Evolutionary conservation across 1,140 invertebrate genomes (phyloP).

Genomic region (Trichonephila clavata): DNA sequence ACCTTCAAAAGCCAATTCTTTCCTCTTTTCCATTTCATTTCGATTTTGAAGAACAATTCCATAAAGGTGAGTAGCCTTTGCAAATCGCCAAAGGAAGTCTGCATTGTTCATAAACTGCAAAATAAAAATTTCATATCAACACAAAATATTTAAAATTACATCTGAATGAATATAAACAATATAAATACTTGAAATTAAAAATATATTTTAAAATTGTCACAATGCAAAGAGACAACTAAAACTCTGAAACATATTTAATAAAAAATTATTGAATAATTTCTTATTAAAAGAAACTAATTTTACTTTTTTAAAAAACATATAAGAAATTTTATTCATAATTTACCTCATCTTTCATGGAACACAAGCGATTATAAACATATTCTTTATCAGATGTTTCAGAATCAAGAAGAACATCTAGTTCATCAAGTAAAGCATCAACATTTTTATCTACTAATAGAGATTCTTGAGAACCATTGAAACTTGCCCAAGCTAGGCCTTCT

Average conservation of each 20-base stretch:
- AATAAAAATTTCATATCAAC: not conserved
- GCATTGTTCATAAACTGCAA: constrained; percentile 77
- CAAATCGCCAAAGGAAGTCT: constrained; percentile 86
- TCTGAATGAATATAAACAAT: too few species aligned
- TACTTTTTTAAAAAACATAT: not conserved
- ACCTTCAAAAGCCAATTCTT: constrained; percentile 84
- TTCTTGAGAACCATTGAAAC: constrained; percentile 62
- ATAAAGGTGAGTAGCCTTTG: constrained; percentile 85
- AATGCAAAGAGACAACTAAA: too few species aligned
- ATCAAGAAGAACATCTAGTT: constrained; percentile 78
- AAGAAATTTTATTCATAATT: not conserved
- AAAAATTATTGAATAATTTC: not conserved
- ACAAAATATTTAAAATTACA: not conserved
- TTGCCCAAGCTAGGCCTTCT: constrained; percentile 61
- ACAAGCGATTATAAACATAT: constrained; percentile 78
- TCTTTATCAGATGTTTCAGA: constrained; percentile 77
- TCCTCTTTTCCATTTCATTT: constrained; percentile 82
- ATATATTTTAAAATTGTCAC: too few species aligned
- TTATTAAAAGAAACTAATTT: not conserved
- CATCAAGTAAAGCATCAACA: constrained; percentile 74
- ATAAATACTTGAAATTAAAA: not conserved
- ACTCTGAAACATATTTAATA: not conserved
- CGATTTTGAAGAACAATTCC: constrained; percentile 81
- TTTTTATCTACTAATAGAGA: constrained; percentile 23
- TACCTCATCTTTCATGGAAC: constrained; percentile 79